Evolutionary conservation across 2,888 invertebrate species (phyloP), one percentile per base, ranked within the genome.

Genomic region (Dimorphilus gyrociliatus): DNA sequence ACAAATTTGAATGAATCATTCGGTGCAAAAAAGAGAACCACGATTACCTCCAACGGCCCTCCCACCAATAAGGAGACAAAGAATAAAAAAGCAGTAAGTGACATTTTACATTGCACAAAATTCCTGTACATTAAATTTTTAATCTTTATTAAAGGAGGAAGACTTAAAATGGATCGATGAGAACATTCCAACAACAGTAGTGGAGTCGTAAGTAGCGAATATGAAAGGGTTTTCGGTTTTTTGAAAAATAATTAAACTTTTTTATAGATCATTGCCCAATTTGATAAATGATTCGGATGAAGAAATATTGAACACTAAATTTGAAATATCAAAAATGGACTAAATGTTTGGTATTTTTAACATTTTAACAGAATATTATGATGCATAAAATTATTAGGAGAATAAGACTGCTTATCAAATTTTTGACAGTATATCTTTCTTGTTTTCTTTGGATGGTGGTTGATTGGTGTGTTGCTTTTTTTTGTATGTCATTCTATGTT

Each of bases 81-180:
- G n/a, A n/a, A n/a, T n/a, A n/a, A n/a, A n/a, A n/a, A n/a, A n/a
- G n/a, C n/a, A n/a, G n/a, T n/a, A n/a, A n/a, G n/a, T n/a, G n/a
- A n/a, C n/a, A n/a, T n/a, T n/a, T n/a, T 21, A 21, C 21, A 10
- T 8, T 21, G 21, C n/a, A 10, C n/a, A 21, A 10, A n/a, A 10
- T 21, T 21, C 8, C 8, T 21, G 21, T 10, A 21, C 21, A 21
- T 21, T 8, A 21, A n/a, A 18, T 31, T 10, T 29, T 17, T 16
- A 3, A 25, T n/a, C 16, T 23, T 31, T 25, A 7, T 39, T 39
- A 12, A 37, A 59, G 56, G 79, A 80, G 46, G 78, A 78, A 46
- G 79, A 80, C 51, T 60, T 81, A 42, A 75, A 81, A 52, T 90
- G 88, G 88, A 78, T 90, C 4, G 88, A 90, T 55, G 85, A 86